phyloP scores from a whole-genome alignment of 2,888 invertebrate species.

The Chirona hameri region DNA sequence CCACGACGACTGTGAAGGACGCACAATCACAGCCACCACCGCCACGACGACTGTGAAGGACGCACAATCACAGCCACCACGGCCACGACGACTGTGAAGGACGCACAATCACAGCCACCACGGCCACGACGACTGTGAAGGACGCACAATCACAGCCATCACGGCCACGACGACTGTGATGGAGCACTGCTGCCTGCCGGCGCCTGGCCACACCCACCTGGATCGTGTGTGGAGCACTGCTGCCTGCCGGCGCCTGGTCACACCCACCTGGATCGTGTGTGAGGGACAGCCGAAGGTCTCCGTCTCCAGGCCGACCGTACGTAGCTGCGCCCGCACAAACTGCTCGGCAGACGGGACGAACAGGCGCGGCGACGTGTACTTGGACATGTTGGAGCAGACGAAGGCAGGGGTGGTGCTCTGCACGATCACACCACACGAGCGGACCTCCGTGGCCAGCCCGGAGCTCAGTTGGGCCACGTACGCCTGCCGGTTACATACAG shows the following conservation, averaged over 20 bases:
- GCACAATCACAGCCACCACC: no score
- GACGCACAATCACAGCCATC: no score
- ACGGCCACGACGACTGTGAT: no score
- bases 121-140: no score
- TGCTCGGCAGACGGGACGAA: conserved; percentile 45
- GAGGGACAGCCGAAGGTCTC: conserved; percentile 40
- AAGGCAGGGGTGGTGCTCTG: conserved; percentile 40
- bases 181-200: no score
- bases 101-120: no score
- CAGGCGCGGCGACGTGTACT: conserved; percentile 36
- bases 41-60: no score
- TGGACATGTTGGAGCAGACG: conserved; percentile 42
- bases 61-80: no score
- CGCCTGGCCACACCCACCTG: conserved; percentile 36
- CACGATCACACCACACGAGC: conserved; percentile 32
- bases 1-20: no score
- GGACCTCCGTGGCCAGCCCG: conserved; percentile 35
- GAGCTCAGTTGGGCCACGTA: conserved; percentile 37
- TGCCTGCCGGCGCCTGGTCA: not conserved
- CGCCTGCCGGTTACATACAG: conserved; percentile 32
- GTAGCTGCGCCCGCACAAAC: conserved; percentile 45
- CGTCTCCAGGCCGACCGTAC: conserved; percentile 44
- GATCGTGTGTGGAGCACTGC: conserved; percentile 38
- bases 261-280: conserved; percentile 40
- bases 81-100: no score